Percentiles rank a stretch among this genome's conserved stretches.
phyloP scores from a whole-genome alignment of 1,140 invertebrate genomes.

The Steinernema khuongi region DNA sequence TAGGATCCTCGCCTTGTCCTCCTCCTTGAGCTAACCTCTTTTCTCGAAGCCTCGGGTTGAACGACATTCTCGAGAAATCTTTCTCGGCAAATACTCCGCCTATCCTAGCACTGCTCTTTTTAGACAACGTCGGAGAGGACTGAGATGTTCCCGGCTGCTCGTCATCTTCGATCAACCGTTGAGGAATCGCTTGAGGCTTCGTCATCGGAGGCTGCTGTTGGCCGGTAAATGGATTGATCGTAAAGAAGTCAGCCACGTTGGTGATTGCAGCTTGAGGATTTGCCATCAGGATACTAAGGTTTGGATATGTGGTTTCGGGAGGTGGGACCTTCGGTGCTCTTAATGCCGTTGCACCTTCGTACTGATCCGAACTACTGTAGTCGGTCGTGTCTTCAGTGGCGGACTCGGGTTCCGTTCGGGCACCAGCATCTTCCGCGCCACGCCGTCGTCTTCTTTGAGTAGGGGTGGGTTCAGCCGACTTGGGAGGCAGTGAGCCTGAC shows the following conservation, averaged over 20 bases:
- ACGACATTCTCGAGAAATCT: constrained; percentile 47
- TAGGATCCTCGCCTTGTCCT: constrained; percentile 13
- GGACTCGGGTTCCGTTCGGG: constrained; percentile 44
- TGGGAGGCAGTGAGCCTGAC: constrained; percentile 43
- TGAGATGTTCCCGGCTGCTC: constrained; percentile 27
- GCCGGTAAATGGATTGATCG: constrained; percentile 19
- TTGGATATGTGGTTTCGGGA: background rate
- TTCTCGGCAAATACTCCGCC: constrained; percentile 33
- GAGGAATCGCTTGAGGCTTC: background rate
- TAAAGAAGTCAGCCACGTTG: constrained; percentile 31
- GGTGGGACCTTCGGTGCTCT: background rate
- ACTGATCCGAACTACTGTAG: constrained; percentile 44
- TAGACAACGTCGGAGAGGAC: constrained; percentile 6
- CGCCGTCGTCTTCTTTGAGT: constrained; percentile 27
- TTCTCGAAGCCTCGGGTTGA: constrained; percentile 36
- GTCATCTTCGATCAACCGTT: constrained; percentile 28
- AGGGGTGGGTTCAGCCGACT: constrained; percentile 12
- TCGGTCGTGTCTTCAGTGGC: constrained; percentile 47
- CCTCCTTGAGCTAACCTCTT: background rate
- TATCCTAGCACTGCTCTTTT: constrained; percentile 5
- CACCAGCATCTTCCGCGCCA: constrained; percentile 34
- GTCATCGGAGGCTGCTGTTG: background rate
- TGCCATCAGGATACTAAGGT: constrained; percentile 36
- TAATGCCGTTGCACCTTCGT: constrained; percentile 29
- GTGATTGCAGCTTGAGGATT: constrained; percentile 34